A percentile compares a stretch with the other conserved stretches of the same genome.
phyloP scores from a whole-genome alignment of 1,140 invertebrate species.

The Riptortus pedestris region DNA sequence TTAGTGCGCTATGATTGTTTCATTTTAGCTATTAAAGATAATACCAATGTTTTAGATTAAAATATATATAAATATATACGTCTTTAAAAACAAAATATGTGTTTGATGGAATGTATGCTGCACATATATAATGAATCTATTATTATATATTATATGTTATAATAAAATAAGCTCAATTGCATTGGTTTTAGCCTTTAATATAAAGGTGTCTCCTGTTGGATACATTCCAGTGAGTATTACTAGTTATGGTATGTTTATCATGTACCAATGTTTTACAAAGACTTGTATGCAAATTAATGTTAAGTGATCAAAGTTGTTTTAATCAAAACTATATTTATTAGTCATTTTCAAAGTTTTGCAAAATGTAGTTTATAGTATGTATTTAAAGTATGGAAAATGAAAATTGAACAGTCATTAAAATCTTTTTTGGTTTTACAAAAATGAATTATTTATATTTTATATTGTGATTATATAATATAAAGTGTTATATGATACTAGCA shows the following conservation, averaged over 20 bases:
- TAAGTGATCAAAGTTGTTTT: slow-evolving; percentile 15
- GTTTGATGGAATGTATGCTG: neutral
- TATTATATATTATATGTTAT: neutral
- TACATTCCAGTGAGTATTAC: neutral
- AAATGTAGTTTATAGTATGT: neutral
- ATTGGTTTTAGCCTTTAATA: neutral
- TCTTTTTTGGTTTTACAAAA: neutral
- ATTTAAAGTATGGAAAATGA: neutral
- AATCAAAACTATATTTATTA: slow-evolving; percentile 5
- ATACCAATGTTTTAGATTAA: no score
- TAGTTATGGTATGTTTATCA: neutral
- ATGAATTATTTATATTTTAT: slow-evolving; percentile 11
- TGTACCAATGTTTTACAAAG: slow-evolving; percentile 4
- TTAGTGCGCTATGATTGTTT: neutral
- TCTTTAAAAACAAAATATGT: neutral
- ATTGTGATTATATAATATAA: neutral
- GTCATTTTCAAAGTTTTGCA: slow-evolving; percentile 6
- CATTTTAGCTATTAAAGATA: neutral
- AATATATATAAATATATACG: neutral
- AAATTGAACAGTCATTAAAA: neutral
- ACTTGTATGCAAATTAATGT: neutral
- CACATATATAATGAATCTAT: neutral
- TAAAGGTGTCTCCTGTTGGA: neutral
- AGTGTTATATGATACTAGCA: slow-evolving; percentile 2
- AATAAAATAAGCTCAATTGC: neutral